Base-by-base conservation (phyloP, 2,113 vertebrate genomes). In the Ctenomys sociabilis region DNA sequence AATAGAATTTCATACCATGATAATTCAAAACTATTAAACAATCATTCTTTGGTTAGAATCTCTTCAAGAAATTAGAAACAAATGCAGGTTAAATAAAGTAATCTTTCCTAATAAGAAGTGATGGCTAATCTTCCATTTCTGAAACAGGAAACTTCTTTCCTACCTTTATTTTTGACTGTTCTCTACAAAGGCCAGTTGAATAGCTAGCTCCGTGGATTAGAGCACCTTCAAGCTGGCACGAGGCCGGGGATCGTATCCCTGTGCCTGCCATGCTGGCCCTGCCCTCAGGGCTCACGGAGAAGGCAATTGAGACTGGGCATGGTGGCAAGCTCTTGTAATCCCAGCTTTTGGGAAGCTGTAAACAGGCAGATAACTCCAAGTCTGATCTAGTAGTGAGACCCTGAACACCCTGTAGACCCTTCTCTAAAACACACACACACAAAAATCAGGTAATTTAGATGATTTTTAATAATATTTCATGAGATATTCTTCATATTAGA, bases 251-350 rank as follows among this genome's bases (percentile, higher is more conserved):
- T 49, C 12, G 1, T 1, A 49, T 49, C 49, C 49, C 49, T 49
- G 49, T 1, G 49, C 6, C 49, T 49, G 7, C 49, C 12, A 11
- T 49, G 9, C 49, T 6, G 49, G 49, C 49, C 49, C 49, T 49
- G 49, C 9, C 9, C 8, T 11, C 9, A 11, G 49, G 49, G 49
- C 0, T 1, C 0, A 6, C 49, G 9, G 12, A 6, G 12, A 49
- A 10, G 49, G 49, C 9, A 49, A 49, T 49, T 49, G 49, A 49
- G 49, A 49, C 49, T 49, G 49, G 49, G 49, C 49, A 11, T 49
- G 49, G 49, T 49, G 12, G 49, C 9, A n/a, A n/a, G 49, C 49
- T 4, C 9, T 6, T 49, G 49, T 49, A 49, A 49, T 49, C 49
- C 49, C 6, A 49, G 49, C 49, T 11, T 11, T 11, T 49, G 49